Evolutionary conservation across 2,888 invertebrate species (phyloP).

Genomic region (Dynastes hyllus): DNA sequence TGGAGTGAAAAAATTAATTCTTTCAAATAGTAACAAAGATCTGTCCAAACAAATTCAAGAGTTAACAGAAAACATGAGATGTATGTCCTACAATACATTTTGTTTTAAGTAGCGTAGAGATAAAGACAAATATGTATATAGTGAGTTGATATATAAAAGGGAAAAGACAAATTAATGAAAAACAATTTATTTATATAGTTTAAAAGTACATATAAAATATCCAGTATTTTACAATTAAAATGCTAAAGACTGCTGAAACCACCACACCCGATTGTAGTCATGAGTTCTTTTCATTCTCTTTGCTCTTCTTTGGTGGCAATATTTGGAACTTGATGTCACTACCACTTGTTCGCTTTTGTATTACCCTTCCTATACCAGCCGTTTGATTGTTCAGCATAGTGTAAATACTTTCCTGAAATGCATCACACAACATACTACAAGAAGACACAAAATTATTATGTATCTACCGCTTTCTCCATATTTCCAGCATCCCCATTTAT

Average conservation of each 20-base stretch:
- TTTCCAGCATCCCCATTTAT: constrained; percentile 72
- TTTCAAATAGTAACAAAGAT: too few relatives aligned
- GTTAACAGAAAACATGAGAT: too few relatives aligned
- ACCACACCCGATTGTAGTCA: constrained; percentile 58
- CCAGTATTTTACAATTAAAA: constrained; percentile 57
- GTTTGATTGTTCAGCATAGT: constrained; percentile 74
- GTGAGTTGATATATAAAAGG: too few relatives aligned
- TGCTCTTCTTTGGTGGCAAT: constrained; percentile 71
- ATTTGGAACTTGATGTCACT: constrained; percentile 78
- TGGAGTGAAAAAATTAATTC: too few relatives aligned
- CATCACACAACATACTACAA: constrained; percentile 41
- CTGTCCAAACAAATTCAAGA: too few relatives aligned
- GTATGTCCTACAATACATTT: too few relatives aligned
- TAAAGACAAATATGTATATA: too few relatives aligned
- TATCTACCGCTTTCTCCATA: constrained; percentile 69
- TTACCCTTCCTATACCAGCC: constrained; percentile 73
- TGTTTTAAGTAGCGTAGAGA: too few relatives aligned
- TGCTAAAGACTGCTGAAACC: constrained; percentile 40
- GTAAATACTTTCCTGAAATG: constrained; percentile 76
- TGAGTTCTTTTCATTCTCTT: constrained; percentile 52
- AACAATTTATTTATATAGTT: too few relatives aligned
- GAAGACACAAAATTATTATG: background rate
- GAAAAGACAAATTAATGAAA: too few relatives aligned
- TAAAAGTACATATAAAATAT: constrained; percentile 53
- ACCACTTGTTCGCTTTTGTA: constrained; percentile 79